Percentiles rank a stretch among this genome's conserved stretches.
phyloP scores from a whole-genome alignment of 2,888 invertebrate genomes.

The Zeuzera pyrina region DNA sequence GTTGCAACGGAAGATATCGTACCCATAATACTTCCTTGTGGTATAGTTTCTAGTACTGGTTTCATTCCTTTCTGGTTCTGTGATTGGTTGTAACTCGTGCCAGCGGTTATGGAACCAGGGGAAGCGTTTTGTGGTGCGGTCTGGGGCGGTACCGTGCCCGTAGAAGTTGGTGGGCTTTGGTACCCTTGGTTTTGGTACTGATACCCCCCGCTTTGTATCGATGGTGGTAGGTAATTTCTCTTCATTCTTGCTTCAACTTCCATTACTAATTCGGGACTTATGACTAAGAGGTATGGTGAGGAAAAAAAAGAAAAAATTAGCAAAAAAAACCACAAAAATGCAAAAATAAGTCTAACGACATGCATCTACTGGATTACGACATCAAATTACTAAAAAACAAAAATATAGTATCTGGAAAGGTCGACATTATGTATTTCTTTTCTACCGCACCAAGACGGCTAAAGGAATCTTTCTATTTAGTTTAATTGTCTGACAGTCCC shows the following conservation, averaged over 20 bases:
- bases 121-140: conserved; percentile 15
- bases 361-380: no score
- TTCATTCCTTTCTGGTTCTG: conserved; percentile 41
- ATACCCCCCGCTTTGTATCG: conserved; percentile 73
- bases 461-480: no score
- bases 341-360: conserved; percentile 10
- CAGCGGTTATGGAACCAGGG: conserved; percentile 21
- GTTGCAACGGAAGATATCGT: conserved; percentile 20
- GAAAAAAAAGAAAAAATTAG: conserved; percentile 6
- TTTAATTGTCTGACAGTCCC: no score
- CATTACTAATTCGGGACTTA: conserved; percentile 90
- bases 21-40: conserved; percentile 41
- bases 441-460: no score
- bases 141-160: conserved; percentile 36
- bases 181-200: conserved; percentile 49
- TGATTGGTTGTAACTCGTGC: conserved; percentile 31
- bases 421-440: no score
- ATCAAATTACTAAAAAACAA: no score
- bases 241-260: conserved; percentile 93
- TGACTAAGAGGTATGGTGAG: conserved; percentile 75
- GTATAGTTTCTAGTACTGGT: conserved; percentile 49
- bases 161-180: conserved; percentile 31
- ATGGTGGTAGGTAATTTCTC: conserved; percentile 83
- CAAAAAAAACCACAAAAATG: conserved; percentile 4
- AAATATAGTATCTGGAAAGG: no score